These are phyloP conservation scores for Pristionchus pacificus DNA, from an alignment of 1,140 invertebrate species.

Conservation along the genomic window DNA sequence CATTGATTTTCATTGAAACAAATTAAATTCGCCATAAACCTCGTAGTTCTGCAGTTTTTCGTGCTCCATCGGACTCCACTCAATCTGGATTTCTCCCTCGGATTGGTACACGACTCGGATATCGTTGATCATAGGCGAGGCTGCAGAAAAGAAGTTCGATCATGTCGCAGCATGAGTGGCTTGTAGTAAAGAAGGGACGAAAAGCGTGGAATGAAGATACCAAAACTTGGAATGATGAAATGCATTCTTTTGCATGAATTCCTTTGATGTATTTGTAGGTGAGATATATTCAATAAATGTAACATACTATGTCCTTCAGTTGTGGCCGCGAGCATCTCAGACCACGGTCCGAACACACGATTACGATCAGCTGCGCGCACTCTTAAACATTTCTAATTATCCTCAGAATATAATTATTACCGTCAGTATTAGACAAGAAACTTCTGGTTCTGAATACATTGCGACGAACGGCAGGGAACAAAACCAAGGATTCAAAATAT, in stretches of 20 bases:
- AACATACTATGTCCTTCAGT: constrained; percentile 51
- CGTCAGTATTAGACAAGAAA: too few species aligned
- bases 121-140: constrained; percentile 39
- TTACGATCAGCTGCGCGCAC: constrained; percentile 52
- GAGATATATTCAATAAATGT: too few species aligned
- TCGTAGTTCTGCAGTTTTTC: constrained; percentile 54
- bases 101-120: constrained; percentile 46
- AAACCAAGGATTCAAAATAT: too few species aligned
- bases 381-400: constrained; percentile 3
- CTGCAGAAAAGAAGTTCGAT: constrained; percentile 22
- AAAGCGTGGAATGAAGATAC: constrained; percentile 4
- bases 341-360: constrained; percentile 50
- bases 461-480: too few species aligned
- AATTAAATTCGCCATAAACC: too few species aligned
- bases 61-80: constrained; percentile 49
- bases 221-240: too few species aligned
- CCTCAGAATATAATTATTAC: too few species aligned
- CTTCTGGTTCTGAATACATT: too few species aligned
- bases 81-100: constrained; percentile 45
- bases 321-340: constrained; percentile 43
- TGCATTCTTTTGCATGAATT: too few species aligned
- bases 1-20: too few species aligned
- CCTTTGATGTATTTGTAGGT: too few species aligned
- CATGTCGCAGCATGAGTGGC: too few species aligned
- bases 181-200: constrained; percentile 21